Base-by-base conservation (phyloP, 1,140 invertebrate species). In the Drosophila serrata region DNA sequence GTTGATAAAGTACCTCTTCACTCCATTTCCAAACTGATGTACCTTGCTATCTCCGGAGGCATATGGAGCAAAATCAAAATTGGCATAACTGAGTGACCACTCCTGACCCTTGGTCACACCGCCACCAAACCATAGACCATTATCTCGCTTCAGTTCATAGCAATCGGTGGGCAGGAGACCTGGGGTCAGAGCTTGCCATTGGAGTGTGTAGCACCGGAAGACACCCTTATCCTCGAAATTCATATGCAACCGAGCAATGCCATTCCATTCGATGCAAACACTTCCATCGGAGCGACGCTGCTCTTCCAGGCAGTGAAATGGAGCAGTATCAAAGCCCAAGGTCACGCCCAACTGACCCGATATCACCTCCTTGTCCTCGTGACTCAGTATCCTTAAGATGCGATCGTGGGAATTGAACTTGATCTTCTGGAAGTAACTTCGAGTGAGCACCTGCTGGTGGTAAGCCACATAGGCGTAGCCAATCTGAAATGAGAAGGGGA, bases 401-500 rank as follows among this genome's bases (percentile, higher is more conserved):
- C 97, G 93, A 79, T 97, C 95, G 7, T 95, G 95, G 70, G 97
- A 96, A 77, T 96, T 97, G 93, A 98, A 97, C 85, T 97, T 95
- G 42, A 97, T 96, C 84, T 95, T 95, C 39, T 97, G 95, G 88
- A 97, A 98, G 92, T 97, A 97, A 1, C 96, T 96, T 82, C 95
- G 95, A 75, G 97, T 95, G 6, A 97, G 92, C 2, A 97, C 95
- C 85, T 97, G 96, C 82, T 96, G 96, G 56, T 96, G 95, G 86
- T 98, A 97, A 40, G 97, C 95, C 8, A 97, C 94, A 75, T 98
- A 97, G 0, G 97, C 96, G 79, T 97, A 97, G 6, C 95, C 96
- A 7, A 98, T 95, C 92, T 92, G 35, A 4, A 3, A 40, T 9
- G 2, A 8, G 11, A 19, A 17, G 17, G 11, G 4, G 40, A n/a